phyloP scores from a whole-genome alignment of 2,113 vertebrate genomes.

The Rattus norvegicus region GRCr8 NC_086019.1:126838001-126838500 shows the following conservation, averaged over 20 bases:
- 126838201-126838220: neutral
- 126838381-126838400: neutral
- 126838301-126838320: neutral
- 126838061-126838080: neutral
- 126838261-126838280: neutral
- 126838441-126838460: neutral
- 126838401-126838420: neutral
- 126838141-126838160: neutral
- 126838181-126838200: neutral
- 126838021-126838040: neutral
- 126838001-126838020: neutral
- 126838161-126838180: neutral
- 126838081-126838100: neutral
- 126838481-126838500: fast-evolving
- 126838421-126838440: neutral
- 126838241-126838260: neutral
- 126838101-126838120: neutral
- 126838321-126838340: no score
- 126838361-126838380: neutral
- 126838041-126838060: neutral
- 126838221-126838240: neutral
- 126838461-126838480: neutral
- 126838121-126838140: neutral
- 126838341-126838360: neutral
- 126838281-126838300: neutral